Evolutionary conservation across 2,113 vertebrate species (phyloP).

Genomic region (Lepus americanus): DNA sequence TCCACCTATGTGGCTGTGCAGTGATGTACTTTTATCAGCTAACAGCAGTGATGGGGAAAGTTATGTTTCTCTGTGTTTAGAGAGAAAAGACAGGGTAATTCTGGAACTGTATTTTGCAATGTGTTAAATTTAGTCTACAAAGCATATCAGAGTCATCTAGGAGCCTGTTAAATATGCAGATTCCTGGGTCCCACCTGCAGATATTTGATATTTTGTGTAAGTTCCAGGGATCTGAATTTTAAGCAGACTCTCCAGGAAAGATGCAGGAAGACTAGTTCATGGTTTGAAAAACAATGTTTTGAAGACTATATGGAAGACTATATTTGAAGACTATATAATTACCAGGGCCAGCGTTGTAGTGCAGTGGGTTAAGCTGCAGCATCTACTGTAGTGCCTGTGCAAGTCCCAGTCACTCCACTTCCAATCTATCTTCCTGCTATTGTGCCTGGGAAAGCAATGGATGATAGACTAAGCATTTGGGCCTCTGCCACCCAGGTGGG

Average conservation of each 20-base stretch:
- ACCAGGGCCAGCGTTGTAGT: no score
- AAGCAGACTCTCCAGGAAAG: neutral
- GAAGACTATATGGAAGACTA: neutral
- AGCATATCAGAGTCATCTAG: neutral
- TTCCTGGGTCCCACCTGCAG: neutral
- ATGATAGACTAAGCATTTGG: no score
- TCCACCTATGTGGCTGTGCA: neutral
- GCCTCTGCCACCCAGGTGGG: no score
- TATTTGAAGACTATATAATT: no score
- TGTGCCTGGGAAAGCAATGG: no score
- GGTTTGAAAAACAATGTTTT: neutral
- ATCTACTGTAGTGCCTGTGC: no score
- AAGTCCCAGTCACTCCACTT: no score
- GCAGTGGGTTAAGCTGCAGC: no score
- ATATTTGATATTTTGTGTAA: neutral
- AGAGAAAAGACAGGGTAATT: neutral
- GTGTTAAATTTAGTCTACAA: neutral
- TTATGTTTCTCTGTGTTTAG: neutral
- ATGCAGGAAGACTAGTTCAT: neutral
- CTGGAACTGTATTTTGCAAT: neutral
- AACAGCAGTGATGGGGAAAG: fast-evolving
- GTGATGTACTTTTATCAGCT: neutral
- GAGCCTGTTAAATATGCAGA: constrained; percentile 1
- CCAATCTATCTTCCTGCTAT: no score
- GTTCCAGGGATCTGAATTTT: neutral